phyloP scores from a whole-genome alignment of 2,113 vertebrate genomes.

The Thryonomys swinderianus region DNA sequence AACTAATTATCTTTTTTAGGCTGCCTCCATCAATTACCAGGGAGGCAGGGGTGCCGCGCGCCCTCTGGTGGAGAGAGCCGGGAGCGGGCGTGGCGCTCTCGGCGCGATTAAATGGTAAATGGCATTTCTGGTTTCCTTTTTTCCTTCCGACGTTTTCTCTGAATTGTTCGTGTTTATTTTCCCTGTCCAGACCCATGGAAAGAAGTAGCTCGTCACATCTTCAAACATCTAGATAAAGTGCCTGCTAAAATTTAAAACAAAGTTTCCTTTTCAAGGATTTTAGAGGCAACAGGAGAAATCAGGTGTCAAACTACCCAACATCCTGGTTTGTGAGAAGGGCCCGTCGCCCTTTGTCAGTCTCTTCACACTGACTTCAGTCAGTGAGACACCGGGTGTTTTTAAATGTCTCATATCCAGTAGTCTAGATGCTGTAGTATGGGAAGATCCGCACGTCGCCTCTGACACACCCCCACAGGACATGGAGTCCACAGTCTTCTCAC shows the following conservation, averaged over 20 bases:
- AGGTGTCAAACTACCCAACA: background rate
- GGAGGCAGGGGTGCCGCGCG: conserved; percentile 66
- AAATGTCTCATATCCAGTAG: background rate
- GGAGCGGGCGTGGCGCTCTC: background rate
- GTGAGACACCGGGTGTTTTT: background rate
- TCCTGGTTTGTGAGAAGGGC: background rate
- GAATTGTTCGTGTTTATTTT: background rate
- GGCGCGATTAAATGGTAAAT: rapidly evolving
- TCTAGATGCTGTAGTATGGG: background rate
- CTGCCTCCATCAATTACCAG: conserved; percentile 90
- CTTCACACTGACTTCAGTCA: background rate
- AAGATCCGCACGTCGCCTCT: background rate
- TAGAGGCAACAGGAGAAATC: background rate
- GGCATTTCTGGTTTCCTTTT: background rate
- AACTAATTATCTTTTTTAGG: conserved; percentile 92
- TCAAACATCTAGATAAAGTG: background rate
- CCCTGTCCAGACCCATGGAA: background rate
- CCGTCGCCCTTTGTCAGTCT: background rate
- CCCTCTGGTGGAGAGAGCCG: conserved; percentile 77
- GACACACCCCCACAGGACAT: background rate
- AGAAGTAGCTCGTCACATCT: background rate
- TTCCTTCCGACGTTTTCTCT: background rate
- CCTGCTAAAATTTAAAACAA: background rate
- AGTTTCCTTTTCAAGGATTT: background rate
- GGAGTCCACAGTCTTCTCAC: background rate